Evolutionary conservation across 2,797 vertebrate genomes (phyloP).

Genomic region (Enteromius trimaculatus): DNA sequence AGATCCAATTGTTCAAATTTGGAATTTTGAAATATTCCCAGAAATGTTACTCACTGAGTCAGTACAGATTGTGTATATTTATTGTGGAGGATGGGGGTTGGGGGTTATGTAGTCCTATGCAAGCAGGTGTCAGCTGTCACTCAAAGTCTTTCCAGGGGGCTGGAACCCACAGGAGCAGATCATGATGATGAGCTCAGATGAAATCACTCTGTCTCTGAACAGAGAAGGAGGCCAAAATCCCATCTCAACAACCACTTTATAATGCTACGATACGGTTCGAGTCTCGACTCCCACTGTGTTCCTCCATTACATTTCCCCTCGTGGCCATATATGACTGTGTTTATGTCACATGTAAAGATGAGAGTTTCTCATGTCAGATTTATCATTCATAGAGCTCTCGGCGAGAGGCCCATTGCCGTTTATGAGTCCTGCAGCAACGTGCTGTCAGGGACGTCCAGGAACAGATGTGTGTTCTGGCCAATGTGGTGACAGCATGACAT

Average conservation of each 20-base stretch:
- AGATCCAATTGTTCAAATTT: not conserved
- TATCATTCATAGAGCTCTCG: conserved; percentile 34
- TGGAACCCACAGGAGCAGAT: conserved; percentile 32
- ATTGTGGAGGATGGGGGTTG: not conserved
- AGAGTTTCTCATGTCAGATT: conserved; percentile 47
- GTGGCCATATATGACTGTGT: conserved; percentile 53
- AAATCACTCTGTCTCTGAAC: conserved; percentile 14
- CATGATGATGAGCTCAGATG: conserved; percentile 50
- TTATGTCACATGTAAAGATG: conserved; percentile 59
- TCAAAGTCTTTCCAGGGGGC: conserved; percentile 27
- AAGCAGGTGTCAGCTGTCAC: conserved; percentile 45
- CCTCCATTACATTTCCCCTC: conserved; percentile 39
- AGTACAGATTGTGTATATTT: not conserved
- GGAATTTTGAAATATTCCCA: not conserved
- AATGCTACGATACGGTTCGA: conserved; percentile 66
- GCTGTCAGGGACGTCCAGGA: conserved; percentile 47
- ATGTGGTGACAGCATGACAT: conserved; percentile 70
- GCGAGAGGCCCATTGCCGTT: conserved; percentile 47
- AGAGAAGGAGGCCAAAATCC: conserved; percentile 17
- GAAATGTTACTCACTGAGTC: not conserved
- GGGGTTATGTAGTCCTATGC: not conserved
- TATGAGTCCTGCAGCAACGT: conserved; percentile 47
- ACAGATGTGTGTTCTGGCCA: conserved; percentile 54
- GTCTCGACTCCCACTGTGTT: conserved; percentile 61
- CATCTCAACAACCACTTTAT: conserved; percentile 23